phyloP scores from a whole-genome alignment of 2,888 invertebrate genomes.

The Limenitis camilla region DNA sequence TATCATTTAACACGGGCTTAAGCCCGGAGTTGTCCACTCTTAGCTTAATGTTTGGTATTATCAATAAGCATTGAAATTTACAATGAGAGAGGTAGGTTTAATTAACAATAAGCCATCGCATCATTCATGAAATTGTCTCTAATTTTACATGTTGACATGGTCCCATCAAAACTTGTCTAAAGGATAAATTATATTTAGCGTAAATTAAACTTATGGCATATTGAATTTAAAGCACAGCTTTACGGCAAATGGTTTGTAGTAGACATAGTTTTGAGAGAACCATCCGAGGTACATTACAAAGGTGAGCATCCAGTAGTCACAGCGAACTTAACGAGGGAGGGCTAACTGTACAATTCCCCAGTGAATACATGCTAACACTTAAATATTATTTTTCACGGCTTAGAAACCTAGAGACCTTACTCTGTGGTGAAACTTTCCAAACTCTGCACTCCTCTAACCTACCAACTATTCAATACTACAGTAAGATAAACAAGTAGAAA shows the following conservation, averaged over 20 bases:
- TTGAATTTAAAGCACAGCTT: slow-evolving; percentile 62
- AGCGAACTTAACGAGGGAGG: slow-evolving; percentile 74
- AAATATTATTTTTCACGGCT: slow-evolving; percentile 69
- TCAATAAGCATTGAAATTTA: slow-evolving; percentile 69
- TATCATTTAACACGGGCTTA: slow-evolving; percentile 40
- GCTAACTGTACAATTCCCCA: slow-evolving; percentile 74
- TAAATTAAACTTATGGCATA: slow-evolving; percentile 49
- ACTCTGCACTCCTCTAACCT: slow-evolving; percentile 55
- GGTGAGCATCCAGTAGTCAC: slow-evolving; percentile 69
- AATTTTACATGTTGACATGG: slow-evolving; percentile 66
- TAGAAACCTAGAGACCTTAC: slow-evolving; percentile 65
- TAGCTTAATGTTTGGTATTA: slow-evolving; percentile 70
- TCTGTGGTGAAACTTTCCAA: slow-evolving; percentile 70
- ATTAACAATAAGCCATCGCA: slow-evolving; percentile 61
- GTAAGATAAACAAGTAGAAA: slow-evolving; percentile 44
- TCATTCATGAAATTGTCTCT: slow-evolving; percentile 61
- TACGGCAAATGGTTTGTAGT: slow-evolving; percentile 38
- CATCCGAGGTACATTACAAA: slow-evolving; percentile 55
- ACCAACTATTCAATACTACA: slow-evolving; percentile 43
- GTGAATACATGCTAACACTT: slow-evolving; percentile 74
- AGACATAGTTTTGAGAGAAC: slow-evolving; percentile 68
- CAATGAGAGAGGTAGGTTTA: slow-evolving; percentile 72
- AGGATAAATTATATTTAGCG: slow-evolving; percentile 45
- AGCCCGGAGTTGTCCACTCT: slow-evolving; percentile 39
- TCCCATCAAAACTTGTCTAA: slow-evolving; percentile 62